Conservation (phyloP, 2,888 invertebrate species). For the Ormyrus pomaceus region DNA sequence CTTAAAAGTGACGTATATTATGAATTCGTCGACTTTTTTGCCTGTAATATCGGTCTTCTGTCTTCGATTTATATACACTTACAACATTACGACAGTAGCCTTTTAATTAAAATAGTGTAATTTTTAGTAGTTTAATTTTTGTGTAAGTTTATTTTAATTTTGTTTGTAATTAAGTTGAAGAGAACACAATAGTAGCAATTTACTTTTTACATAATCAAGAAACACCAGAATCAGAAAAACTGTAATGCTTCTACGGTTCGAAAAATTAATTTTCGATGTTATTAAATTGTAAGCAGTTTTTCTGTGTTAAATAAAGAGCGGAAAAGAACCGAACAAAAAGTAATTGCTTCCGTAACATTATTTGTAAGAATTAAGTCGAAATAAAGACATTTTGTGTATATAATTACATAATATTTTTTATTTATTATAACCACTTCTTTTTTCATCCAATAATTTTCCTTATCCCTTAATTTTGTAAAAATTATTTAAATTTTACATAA, state of each 20-base stretch:
- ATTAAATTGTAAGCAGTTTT: constrained; percentile 42
- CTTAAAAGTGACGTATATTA: constrained; percentile 45
- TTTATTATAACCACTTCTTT: not conserved
- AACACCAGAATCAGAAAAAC: constrained; percentile 48
- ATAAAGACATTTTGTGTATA: constrained; percentile 71
- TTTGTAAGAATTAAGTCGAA: constrained; percentile 66
- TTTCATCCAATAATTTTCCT: not conserved
- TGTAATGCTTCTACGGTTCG: constrained; percentile 27
- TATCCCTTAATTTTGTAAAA: constrained; percentile 18
- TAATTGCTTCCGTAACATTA: constrained; percentile 69
- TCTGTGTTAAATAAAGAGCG: constrained; percentile 36
- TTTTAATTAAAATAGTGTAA: constrained; percentile 45
- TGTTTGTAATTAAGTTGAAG: constrained; percentile 69
- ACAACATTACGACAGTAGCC: constrained; percentile 43
- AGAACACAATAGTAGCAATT: constrained; percentile 66
- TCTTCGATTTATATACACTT: constrained; percentile 55
- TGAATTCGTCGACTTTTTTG: constrained; percentile 48
- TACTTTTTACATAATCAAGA: constrained; percentile 69
- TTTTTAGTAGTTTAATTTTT: constrained; percentile 54
- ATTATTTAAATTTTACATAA: constrained; percentile 9
- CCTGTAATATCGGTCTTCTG: constrained; percentile 52
- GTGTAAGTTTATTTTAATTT: constrained; percentile 71
- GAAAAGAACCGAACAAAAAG: constrained; percentile 62
- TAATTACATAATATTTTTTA: constrained; percentile 59
- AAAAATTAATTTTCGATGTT: constrained; percentile 39